Conservation (phyloP, 1,140 invertebrate species). For the Drosophila nikananu region DNA sequence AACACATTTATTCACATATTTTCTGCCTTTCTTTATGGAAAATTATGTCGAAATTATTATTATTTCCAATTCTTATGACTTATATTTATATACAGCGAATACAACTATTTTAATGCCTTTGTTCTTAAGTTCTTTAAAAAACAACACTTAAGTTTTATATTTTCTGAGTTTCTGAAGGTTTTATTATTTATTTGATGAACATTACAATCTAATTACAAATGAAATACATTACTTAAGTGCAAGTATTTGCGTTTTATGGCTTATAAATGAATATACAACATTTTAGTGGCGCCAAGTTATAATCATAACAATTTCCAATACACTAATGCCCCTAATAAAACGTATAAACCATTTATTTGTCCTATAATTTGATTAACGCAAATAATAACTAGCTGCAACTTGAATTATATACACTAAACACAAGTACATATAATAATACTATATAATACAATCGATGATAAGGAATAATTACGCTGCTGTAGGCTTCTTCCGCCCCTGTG, state of each 20-base stretch:
- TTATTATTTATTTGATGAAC: too few relatives aligned
- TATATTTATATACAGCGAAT: too few relatives aligned
- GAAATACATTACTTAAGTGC: not conserved
- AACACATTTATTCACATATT: too few relatives aligned
- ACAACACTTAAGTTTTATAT: too few relatives aligned
- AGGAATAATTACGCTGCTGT: conserved; percentile 16
- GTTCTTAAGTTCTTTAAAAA: not conserved
- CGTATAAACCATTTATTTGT: conserved; percentile 9
- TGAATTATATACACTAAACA: not conserved
- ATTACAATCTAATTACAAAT: not conserved
- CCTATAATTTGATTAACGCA: conserved; percentile 14
- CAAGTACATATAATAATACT: not conserved
- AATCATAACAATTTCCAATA: not conserved
- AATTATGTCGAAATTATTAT: too few relatives aligned
- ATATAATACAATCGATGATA: conserved; percentile 14
- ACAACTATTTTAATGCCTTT: too few relatives aligned
- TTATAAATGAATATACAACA: not conserved
- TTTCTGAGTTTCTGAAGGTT: not conserved
- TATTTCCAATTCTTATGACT: too few relatives aligned
- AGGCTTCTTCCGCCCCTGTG: conserved; percentile 25
- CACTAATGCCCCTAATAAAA: conserved; percentile 19
- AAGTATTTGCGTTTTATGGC: not conserved
- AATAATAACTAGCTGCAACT: not conserved
- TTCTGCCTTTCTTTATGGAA: too few relatives aligned
- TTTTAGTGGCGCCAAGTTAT: not conserved